Evolutionary conservation across 2,113 vertebrate species (phyloP).

Genomic region (Silurus glanis): DNA sequence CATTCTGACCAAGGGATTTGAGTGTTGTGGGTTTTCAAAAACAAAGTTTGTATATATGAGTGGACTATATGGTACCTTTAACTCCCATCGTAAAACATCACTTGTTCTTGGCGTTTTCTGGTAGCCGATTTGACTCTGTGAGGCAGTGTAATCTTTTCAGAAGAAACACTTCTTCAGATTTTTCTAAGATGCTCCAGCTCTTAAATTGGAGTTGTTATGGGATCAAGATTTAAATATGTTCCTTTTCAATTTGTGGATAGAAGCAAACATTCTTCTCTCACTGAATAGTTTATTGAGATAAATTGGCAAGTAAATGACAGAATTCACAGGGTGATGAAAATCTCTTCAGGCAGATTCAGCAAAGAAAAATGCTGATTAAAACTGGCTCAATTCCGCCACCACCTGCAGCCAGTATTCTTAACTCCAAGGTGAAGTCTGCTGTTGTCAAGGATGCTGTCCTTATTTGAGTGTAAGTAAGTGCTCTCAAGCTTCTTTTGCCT

Average conservation of each 20-base stretch:
- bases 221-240: not conserved
- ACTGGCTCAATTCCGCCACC: not conserved
- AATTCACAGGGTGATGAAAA: not conserved
- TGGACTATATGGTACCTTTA: not conserved
- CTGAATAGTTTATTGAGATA: not conserved
- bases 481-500: not conserved
- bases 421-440: not conserved
- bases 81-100: not conserved
- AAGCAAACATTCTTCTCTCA: not conserved
- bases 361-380: not conserved
- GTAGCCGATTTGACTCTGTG: not conserved
- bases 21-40: not conserved
- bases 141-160: not conserved
- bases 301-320: not conserved
- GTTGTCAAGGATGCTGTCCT: not conserved
- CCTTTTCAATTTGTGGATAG: not conserved
- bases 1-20: not conserved
- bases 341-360: not conserved
- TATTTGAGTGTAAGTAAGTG: not conserved
- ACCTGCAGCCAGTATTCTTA: not conserved
- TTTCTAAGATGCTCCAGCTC: not conserved
- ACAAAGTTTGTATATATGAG: not conserved
- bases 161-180: not conserved
- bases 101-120: not conserved
- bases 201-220: not conserved